phyloP scores from a whole-genome alignment of 2,113 vertebrate species.

The Elachura formosa region DNA sequence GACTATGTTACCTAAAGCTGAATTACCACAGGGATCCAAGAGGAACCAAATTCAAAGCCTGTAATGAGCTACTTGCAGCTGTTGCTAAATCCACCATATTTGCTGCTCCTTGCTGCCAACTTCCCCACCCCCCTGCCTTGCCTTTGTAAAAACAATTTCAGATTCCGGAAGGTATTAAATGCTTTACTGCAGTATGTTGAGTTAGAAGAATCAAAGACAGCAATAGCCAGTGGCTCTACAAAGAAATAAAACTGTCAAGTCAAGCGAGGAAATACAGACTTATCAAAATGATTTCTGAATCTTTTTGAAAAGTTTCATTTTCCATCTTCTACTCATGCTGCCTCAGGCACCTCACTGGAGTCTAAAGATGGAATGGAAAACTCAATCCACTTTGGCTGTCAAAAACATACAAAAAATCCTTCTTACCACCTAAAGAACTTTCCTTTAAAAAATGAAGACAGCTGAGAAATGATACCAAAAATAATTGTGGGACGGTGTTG shows the following conservation, averaged over 20 bases:
- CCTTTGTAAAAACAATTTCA: neutral
- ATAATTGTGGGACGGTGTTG: rapidly evolving
- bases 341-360: constrained; percentile 18
- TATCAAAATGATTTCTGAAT: constrained; percentile 33
- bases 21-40: neutral
- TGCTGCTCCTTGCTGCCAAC: neutral
- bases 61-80: neutral
- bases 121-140: neutral
- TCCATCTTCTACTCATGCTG: neutral
- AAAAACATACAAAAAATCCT: constrained; percentile 3
- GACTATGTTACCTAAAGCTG: neutral
- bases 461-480: neutral
- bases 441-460: neutral
- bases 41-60: neutral
- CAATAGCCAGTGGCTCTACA: neutral
- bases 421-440: neutral
- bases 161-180: neutral
- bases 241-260: constrained; percentile 52
- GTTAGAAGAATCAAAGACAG: constrained; percentile 22
- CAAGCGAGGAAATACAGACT: constrained; percentile 34
- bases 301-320: constrained; percentile 42
- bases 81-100: neutral
- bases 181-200: constrained; percentile 1
- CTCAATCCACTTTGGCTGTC: neutral
- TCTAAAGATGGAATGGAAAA: constrained; percentile 45